Base-by-base conservation (phyloP, 2,113 vertebrate genomes). In the Phycodurus eques region DNA sequence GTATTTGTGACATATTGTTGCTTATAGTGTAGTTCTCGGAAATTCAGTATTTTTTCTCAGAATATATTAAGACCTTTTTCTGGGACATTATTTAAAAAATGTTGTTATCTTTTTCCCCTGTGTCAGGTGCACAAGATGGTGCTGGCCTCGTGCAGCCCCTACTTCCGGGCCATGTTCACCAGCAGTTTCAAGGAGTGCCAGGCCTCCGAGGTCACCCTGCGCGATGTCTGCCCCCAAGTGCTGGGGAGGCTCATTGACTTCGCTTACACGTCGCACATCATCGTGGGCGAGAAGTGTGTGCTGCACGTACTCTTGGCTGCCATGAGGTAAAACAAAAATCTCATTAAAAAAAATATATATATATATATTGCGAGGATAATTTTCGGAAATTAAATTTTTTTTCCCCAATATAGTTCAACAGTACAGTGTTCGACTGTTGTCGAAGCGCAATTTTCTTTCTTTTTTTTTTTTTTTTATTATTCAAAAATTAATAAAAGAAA, bases 111-210 rank as follows among this genome's bases (percentile, higher is more conserved):
- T 17, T 5, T 13, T 2, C 22, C 9, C 1, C n/a, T 3, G 20
- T 5, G 13, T 9, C 80, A 94, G 90, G 93, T 93, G 31, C 94
- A 94, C 73, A 93, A 89, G 76, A 80, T 95, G 78, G 94, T 95
- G 0, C 90, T 95, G 84, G 93, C 94, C 5, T 90, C 94, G 44
- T 94, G 92, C 53, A 95, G 94, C 86, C 85, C 92, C 0, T 94
- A 94, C 80, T 95, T 95, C 85, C 92, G 90, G 80, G 94, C 94
- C 82, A 95, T 95, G 94, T 95, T 95, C 84, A 94, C 94, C 81
- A 92, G 91, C 80, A 91, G 90, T 86, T 94, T 95, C 81, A 88
- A 78, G 68, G 94, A 95, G 86, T 88, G 90, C 67, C 67, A 79
- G 0, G 92, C 93, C 49, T 81, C 93, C 0, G 94, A 94, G 89